These are phyloP conservation scores for Tylochromis polylepis DNA, from an alignment of 2,113 vertebrate species.

Conservation along the genomic window DNA sequence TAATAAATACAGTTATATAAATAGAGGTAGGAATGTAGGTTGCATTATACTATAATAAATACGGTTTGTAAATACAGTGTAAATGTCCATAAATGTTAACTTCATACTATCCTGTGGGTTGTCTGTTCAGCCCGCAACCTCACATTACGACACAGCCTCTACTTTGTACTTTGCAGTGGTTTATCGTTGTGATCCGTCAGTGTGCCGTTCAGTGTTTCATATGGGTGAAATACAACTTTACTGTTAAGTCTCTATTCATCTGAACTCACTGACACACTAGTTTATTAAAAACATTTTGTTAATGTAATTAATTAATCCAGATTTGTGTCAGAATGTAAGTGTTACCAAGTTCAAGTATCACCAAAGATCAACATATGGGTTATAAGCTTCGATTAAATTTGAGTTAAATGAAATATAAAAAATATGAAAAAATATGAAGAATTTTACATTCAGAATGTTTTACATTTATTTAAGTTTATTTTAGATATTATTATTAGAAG, in stretches of 20 bases:
- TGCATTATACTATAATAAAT: too few relatives aligned
- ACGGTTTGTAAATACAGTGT: too few relatives aligned
- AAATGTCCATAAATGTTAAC: too few relatives aligned
- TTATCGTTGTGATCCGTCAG: not conserved
- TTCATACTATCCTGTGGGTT: not conserved
- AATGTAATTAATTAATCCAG: not conserved
- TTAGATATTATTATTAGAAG: accelerated
- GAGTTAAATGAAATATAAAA: not conserved
- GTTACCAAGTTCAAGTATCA: not conserved
- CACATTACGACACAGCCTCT: not conserved
- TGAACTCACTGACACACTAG: not conserved
- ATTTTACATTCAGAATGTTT: not conserved
- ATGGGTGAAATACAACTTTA: conserved; percentile 39
- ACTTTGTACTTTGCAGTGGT: not conserved
- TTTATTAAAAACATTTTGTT: not conserved
- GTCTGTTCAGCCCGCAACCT: not conserved
- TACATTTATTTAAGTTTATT: not conserved
- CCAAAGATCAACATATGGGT: not conserved
- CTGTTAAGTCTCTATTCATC: conserved; percentile 12
- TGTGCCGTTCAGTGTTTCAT: not conserved
- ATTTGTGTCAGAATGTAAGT: not conserved
- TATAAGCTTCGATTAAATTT: not conserved
- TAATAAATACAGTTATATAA: too few relatives aligned
- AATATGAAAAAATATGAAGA: not conserved
- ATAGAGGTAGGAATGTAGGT: too few relatives aligned